Conservation (phyloP, 2,113 vertebrate species). For the Tyrannus savana region DNA sequence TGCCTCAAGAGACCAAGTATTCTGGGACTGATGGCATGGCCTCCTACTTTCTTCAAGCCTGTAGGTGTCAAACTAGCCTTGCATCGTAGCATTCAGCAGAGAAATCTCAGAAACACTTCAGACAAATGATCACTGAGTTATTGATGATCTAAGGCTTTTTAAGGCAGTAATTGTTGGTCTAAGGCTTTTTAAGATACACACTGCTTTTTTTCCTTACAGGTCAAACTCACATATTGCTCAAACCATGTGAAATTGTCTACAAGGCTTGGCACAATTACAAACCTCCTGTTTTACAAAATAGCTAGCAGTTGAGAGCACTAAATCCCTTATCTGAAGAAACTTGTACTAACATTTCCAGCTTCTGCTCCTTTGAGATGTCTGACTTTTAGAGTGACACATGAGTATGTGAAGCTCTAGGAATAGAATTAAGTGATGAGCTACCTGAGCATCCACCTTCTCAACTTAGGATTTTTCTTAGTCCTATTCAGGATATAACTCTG, state of each 20-base stretch:
- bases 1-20: neutral
- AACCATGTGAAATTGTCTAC: neutral
- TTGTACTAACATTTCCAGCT: neutral
- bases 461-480: neutral
- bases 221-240: neutral
- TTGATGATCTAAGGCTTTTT: neutral
- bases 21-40: neutral
- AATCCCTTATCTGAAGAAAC: neutral
- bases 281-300: neutral
- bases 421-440: neutral
- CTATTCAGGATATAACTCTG: neutral
- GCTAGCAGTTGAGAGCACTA: neutral
- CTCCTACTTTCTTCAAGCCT: neutral
- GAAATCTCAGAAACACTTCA: neutral
- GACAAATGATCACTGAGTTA: neutral
- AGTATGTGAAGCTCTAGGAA: neutral
- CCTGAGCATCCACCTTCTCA: neutral
- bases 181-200: neutral
- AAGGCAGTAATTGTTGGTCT: neutral
- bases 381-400: neutral
- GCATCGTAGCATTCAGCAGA: neutral
- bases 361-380: neutral
- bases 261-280: neutral
- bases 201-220: neutral
- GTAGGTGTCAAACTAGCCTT: neutral